Base-by-base conservation (phyloP, 2,797 vertebrate genomes). In the Takifugu rubripes region DNA sequence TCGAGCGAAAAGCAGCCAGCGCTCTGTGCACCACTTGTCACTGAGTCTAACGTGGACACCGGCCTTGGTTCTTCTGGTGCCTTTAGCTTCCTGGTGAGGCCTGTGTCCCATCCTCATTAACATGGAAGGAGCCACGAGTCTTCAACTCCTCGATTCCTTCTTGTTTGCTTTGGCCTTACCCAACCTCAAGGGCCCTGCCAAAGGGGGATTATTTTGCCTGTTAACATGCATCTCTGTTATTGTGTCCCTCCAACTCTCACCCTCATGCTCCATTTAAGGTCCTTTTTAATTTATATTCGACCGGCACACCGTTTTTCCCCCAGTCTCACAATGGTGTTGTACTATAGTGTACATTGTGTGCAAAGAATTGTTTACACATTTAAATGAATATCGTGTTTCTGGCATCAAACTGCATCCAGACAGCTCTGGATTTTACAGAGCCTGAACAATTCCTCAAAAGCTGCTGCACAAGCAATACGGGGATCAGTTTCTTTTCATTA, bases 1-100 rank as follows among this genome's bases (percentile, higher is more conserved):
- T 48, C 94, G 95, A 88, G 93, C 95, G 44, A 97, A 96, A 66
- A 98, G 90, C 69, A 85, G 87, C 79, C 94, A 97, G 77, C 70
- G 89, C 50, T 91, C 93, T 0, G 73, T 95, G 67, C 92, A 91
- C 63, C 48, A 68, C 45, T 69, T 84, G 47, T 87, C 92, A 17
- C 72, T 59, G 49, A 92, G 87, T 56, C 88, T 91, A 0, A 82
- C 88, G 1, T 95, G 94, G 85, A 83, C 94, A 0, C 77, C 95
- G 68, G 82, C 97, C 62, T 82, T 94, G 86, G 91, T 93, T 77
- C 65, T 94, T 79, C 86, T 95, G 86, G 89, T 97, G 88, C 94
- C 95, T 91, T 94, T 90, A 49, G 70, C 88, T 52, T 92, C 91
- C 49, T 95, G 94, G 93, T 97, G 95, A 98, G 77, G 81, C 76